Base-by-base conservation (phyloP, 2,888 invertebrate genomes). In the Mesorhabditis sp. region DNA sequence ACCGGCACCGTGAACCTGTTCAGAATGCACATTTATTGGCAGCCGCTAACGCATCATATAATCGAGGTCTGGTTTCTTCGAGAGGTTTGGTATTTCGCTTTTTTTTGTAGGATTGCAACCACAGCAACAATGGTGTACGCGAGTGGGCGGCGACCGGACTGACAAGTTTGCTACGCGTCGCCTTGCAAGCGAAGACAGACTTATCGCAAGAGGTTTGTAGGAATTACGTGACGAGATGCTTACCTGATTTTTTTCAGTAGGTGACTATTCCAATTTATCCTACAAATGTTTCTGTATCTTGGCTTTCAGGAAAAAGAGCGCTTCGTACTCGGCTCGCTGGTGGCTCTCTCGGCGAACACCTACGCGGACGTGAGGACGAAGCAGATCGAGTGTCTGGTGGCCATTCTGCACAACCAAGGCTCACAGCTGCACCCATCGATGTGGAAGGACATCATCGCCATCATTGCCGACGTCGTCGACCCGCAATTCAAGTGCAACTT, bases 121-220 rank as follows among this genome's bases (percentile, higher is more conserved):
- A 85, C 66, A 76, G 80, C 3, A 76, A 88, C 70, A 73, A 79
- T 4, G 82, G 82, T 4, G 83, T 97, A 93, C 89, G 97, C 58
- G 95, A 95, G 86, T 97, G 95, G 95, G 96, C 96, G 0, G 95
- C 95, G 0, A 95, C 95, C 87, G 95, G 95, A 0, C 91, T 97
- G 68, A 95, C 96, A 0, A 93, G 93, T 85, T 88, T 97, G 65
- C 94, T 96, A 0, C 93, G 93, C 86, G 92, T 93, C 0, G 94
- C 95, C 3, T 89, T 96, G 67, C 80, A 80, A 68, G 70, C 76
- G 43, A 77, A 75, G 64, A 76, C 75, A 3, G 68, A 67, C 3
- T 69, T 78, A 71, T 71, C 70, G 64, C 66, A 71, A 10, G 75
- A 75, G 70, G 75, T 65, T 45, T 64, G 66, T 13, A 50, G n/a